Evolutionary conservation across 2,888 invertebrate species (phyloP).

Genomic region (Spisula solida): DNA sequence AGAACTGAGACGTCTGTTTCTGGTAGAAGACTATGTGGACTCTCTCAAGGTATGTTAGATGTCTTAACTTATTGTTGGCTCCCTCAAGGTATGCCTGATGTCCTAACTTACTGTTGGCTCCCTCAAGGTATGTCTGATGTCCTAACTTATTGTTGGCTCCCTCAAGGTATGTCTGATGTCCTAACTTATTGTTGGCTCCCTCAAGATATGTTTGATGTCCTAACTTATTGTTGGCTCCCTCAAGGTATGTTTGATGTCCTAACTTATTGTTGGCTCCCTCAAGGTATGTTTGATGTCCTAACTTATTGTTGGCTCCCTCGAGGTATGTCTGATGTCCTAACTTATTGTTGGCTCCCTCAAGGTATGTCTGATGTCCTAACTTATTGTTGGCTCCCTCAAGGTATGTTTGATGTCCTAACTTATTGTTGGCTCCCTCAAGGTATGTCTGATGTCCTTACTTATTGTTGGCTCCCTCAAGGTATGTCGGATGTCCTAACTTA

Average conservation of each 20-base stretch:
- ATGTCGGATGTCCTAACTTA: background rate
- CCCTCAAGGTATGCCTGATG: slow-evolving; percentile 87
- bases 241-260: slow-evolving; percentile 85
- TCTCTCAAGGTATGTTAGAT: slow-evolving; percentile 88
- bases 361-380: slow-evolving; percentile 79
- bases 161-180: slow-evolving; percentile 88
- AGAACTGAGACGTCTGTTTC: slow-evolving; percentile 96
- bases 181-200: too few relatives aligned
- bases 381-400: slow-evolving; percentile 91
- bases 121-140: slow-evolving; percentile 87
- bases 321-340: slow-evolving; percentile 83
- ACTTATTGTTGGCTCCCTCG: slow-evolving; percentile 91
- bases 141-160: slow-evolving; percentile 90
- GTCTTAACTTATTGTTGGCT: slow-evolving; percentile 90
- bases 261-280: slow-evolving; percentile 91
- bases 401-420: slow-evolving; percentile 74
- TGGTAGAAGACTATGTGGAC: slow-evolving; percentile 98
- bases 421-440: slow-evolving; percentile 91
- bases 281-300: slow-evolving; percentile 85
- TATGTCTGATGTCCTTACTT: too few relatives aligned
- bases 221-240: slow-evolving; percentile 91
- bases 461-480: slow-evolving; percentile 92
- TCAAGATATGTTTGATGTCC: slow-evolving; percentile 65
- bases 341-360: slow-evolving; percentile 91
- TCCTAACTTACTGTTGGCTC: slow-evolving; percentile 90